These are phyloP conservation scores for Platyrinchus mystaceus DNA, from an alignment of 2,797 vertebrate genomes.

Conservation along the genomic window DNA sequence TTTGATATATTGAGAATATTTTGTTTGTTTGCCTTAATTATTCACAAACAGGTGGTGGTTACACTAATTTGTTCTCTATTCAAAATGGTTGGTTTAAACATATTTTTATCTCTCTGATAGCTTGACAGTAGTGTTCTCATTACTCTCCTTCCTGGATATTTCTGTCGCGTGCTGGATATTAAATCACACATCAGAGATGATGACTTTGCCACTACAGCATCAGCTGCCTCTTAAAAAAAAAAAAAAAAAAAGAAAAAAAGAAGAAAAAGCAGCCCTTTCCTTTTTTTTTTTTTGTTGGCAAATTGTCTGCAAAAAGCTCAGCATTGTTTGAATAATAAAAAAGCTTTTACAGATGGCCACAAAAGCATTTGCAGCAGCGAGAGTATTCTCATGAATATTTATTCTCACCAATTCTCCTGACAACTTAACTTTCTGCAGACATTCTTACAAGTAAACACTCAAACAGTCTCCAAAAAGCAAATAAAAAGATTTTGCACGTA, in stretches of 20 bases:
- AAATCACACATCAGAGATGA: background rate
- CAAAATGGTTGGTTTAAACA: background rate
- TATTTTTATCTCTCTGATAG: background rate
- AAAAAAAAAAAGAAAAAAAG: rapidly evolving
- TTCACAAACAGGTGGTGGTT: conserved; percentile 11
- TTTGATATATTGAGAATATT: background rate
- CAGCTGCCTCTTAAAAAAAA: background rate
- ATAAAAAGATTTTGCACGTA: conserved; percentile 27
- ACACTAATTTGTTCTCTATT: background rate
- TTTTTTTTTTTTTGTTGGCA: background rate
- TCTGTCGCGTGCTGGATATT: background rate
- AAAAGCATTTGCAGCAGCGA: background rate
- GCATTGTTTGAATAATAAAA: conserved; percentile 53
- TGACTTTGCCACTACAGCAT: background rate
- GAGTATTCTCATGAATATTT: conserved; percentile 61
- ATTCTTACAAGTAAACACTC: conserved; percentile 13
- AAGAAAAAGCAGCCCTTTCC: rapidly evolving
- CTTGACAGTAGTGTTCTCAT: background rate
- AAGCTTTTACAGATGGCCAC: conserved; percentile 51
- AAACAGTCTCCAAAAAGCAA: background rate
- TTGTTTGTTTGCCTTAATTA: conserved; percentile 31
- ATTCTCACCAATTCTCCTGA: conserved; percentile 30
- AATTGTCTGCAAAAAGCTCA: conserved; percentile 44
- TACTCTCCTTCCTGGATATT: background rate
- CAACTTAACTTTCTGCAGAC: conserved; percentile 34